A percentile compares a stretch with the other conserved stretches of the same genome.
phyloP scores from a whole-genome alignment of 2,888 invertebrate species.

The Gryllus longicercus region DNA sequence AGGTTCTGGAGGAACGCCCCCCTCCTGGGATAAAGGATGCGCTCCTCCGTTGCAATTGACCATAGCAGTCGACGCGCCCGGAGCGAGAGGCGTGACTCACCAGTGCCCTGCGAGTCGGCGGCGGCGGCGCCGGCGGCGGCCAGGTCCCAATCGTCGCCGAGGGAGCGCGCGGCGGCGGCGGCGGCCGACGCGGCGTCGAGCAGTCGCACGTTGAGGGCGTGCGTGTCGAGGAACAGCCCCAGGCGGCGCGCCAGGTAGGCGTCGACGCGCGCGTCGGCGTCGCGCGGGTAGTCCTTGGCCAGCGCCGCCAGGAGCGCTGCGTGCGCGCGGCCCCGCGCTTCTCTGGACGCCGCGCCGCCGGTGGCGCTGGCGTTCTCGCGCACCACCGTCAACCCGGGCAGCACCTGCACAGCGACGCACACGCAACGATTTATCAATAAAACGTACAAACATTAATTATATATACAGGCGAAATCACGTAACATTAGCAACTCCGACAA shows the following conservation, averaged over 20 bases:
- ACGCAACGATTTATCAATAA: too few species aligned
- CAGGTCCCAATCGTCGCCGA: slow-evolving; percentile 48
- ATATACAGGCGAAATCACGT: too few species aligned
- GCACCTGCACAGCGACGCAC: slow-evolving; percentile 46
- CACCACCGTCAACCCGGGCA: slow-evolving; percentile 72
- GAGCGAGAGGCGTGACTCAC: neutral
- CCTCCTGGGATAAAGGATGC: too few species aligned
- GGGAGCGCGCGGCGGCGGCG: slow-evolving; percentile 57
- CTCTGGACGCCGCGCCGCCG: neutral
- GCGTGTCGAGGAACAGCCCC: slow-evolving; percentile 67
- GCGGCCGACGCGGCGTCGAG: slow-evolving; percentile 61
- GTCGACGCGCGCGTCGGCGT: slow-evolving; percentile 71
- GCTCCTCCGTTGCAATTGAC: too few species aligned
- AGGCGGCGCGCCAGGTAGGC: slow-evolving; percentile 70
- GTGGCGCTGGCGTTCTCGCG: slow-evolving; percentile 44
- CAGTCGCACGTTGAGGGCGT: slow-evolving; percentile 68
- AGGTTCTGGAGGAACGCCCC: too few species aligned
- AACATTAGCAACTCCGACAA: too few species aligned
- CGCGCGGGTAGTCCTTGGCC: slow-evolving; percentile 70
- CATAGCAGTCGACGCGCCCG: too few species aligned
- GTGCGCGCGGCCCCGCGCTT: slow-evolving; percentile 20
- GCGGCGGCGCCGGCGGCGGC: slow-evolving; percentile 38
- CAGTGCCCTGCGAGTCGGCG: neutral
- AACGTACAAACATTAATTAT: too few species aligned
- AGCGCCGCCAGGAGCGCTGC: slow-evolving; percentile 52